A percentile compares a stretch with the other conserved stretches of the same genome.
Evolutionary conservation across 2,888 invertebrate species (phyloP).

Genomic region (Aspidiotus destructor): DNA sequence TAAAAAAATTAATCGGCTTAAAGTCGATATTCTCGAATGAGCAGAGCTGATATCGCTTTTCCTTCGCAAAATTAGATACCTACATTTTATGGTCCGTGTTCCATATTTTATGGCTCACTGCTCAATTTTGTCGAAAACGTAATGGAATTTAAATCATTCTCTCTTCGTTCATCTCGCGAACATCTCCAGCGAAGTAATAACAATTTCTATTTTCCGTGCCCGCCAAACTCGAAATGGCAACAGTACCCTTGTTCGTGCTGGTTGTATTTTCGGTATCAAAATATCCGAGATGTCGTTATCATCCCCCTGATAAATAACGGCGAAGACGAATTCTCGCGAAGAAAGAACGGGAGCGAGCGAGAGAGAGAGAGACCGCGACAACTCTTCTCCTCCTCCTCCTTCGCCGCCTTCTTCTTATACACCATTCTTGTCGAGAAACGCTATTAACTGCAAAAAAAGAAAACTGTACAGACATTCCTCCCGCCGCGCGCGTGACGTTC

Average conservation of each 20-base stretch:
- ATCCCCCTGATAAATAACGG: constrained; percentile 25
- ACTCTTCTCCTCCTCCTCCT: background rate
- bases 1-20: too few relatives aligned
- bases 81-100: too few relatives aligned
- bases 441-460: constrained; percentile 15
- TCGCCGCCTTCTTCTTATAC: background rate
- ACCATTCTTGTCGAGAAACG: constrained; percentile 24
- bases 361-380: background rate
- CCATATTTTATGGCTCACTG: background rate
- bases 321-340: constrained; percentile 1
- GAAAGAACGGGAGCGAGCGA: background rate
- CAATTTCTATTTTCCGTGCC: constrained; percentile 5
- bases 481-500: background rate
- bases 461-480: constrained; percentile 3
- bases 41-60: too few relatives aligned
- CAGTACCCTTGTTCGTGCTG: constrained; percentile 4
- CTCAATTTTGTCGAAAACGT: constrained; percentile 6
- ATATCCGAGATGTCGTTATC: constrained; percentile 32
- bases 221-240: background rate
- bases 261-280: constrained; percentile 24
- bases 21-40: too few relatives aligned
- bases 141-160: constrained; percentile 22
- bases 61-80: too few relatives aligned
- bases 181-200: constrained; percentile 5
- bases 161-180: background rate